A percentile compares a stretch with the other conserved stretches of the same genome.
phyloP scores from a whole-genome alignment of 2,888 invertebrate genomes.

The Dryomyza anilis region DNA sequence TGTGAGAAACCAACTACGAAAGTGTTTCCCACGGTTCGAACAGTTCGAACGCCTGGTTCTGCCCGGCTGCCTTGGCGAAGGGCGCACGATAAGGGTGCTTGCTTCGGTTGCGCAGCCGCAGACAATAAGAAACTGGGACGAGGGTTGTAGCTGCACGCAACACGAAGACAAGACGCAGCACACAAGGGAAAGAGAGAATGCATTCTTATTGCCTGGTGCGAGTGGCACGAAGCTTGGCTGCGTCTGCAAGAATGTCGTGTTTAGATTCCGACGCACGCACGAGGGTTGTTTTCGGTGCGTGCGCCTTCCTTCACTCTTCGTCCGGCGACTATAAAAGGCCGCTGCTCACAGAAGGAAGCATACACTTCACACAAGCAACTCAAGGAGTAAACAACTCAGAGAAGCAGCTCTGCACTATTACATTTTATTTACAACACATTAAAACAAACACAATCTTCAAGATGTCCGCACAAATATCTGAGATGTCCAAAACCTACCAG shows the following conservation, averaged over 20 bases:
- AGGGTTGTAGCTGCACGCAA: slow-evolving; percentile 9
- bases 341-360: slow-evolving; percentile 20
- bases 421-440: neutral
- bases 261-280: slow-evolving; percentile 16
- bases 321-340: slow-evolving; percentile 46
- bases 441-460: slow-evolving; percentile 24
- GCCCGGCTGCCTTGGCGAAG: slow-evolving; percentile 28
- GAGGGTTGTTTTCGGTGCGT: slow-evolving; percentile 38
- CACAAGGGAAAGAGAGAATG: neutral
- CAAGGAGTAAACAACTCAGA: slow-evolving; percentile 43
- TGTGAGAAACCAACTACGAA: slow-evolving; percentile 60
- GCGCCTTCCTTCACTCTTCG: slow-evolving; percentile 38
- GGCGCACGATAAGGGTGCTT: slow-evolving; percentile 2
- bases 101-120: slow-evolving; percentile 22
- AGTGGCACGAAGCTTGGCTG: slow-evolving; percentile 6
- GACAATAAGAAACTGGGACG: slow-evolving; percentile 27
- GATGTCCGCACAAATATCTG: slow-evolving; percentile 56
- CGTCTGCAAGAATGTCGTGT: slow-evolving; percentile 34
- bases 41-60: slow-evolving; percentile 47
- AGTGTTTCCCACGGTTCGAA: slow-evolving; percentile 59
- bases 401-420: slow-evolving; percentile 12
- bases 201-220: slow-evolving; percentile 16
- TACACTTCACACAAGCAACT: slow-evolving; percentile 48
- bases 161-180: neutral
- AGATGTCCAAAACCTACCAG: slow-evolving; percentile 86